Conservation (phyloP, 2,797 vertebrate genomes). For the Pachyuromys duprasi region DNA sequence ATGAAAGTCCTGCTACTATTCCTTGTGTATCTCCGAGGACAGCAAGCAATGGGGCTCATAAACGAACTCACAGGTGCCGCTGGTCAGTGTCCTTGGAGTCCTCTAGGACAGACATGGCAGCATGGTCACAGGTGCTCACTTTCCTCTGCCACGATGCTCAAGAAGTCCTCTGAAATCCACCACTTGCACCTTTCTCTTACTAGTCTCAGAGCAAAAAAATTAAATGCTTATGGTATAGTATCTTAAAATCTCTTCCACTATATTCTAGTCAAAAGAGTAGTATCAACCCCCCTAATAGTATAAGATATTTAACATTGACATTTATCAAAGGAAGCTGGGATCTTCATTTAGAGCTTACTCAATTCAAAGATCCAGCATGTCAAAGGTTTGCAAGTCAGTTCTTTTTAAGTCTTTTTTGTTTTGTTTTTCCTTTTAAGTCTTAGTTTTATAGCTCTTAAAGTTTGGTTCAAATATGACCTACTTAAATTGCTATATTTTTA, state of each 20-base stretch:
- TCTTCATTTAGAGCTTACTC: not conserved
- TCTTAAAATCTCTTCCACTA: not conserved
- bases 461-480: not conserved
- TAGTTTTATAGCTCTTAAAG: not conserved
- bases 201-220: constrained; percentile 37
- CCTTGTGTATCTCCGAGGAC: not conserved
- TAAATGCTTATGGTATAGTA: constrained; percentile 25
- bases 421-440: not conserved
- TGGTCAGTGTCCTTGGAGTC: not conserved
- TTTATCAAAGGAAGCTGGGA: not conserved
- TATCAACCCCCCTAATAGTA: not conserved
- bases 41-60: not conserved
- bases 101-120: not conserved
- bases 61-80: not conserved
- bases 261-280: constrained; percentile 17
- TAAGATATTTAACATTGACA: not conserved
- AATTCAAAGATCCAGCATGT: not conserved
- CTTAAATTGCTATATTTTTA: constrained; percentile 18
- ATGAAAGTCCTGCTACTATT: not conserved
- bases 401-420: not conserved
- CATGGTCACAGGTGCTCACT: not conserved
- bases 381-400: constrained; percentile 12
- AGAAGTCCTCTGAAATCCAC: constrained; percentile 15
- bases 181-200: constrained; percentile 17
- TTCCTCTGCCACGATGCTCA: not conserved